Base-by-base conservation (phyloP, 2,888 invertebrate genomes). In the Synergus japonicus region DNA sequence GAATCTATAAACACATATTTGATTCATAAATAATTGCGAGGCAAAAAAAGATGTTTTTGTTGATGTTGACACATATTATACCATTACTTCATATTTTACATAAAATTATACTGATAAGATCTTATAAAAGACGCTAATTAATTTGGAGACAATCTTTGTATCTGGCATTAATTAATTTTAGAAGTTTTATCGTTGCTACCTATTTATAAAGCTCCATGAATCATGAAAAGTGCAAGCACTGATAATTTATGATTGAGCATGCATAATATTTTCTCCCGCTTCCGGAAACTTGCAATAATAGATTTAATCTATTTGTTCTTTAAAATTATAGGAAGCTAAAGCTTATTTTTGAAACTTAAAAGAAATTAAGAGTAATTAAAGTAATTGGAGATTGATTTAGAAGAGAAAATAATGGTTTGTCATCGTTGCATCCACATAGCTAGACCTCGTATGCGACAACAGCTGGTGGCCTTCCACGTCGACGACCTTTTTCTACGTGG, bases 401-500 rank as follows among this genome's bases (percentile, higher is more conserved):
- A 82, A 22, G 22, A 60, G 60, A 60, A 41, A 22, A 54, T n/a
- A 76, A 82, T 81, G 81, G 41, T 85, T 84, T 86, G 84, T 84
- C 83, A 86, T 88, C 89, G 87, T 86, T 91, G 87, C 87, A 90
- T 91, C 89, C 90, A 89, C 91, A 89, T 92, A 95, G 95, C 94
- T 94, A 89, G 93, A 94, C 49, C 91, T 95, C 84, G 95, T 95
- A 64, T 95, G 95, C 86, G 95, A 94, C 82, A 92, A 94, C 83
- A 94, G 94, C 82, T 94, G 94, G 94, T 93, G 94, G 88, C 94
- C 95, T 0, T 93, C 94, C 73, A 94, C 94, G 67, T 94, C 94
- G 84, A 95, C 94, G 85, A 95, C 95, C 7, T 93, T 95, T 54
- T 95, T 95, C 91, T 95, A 95, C 93, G 94, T 95, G 1, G 95